Base-by-base conservation (phyloP, 2,888 invertebrate species). In the Cephonodes hylas region DNA sequence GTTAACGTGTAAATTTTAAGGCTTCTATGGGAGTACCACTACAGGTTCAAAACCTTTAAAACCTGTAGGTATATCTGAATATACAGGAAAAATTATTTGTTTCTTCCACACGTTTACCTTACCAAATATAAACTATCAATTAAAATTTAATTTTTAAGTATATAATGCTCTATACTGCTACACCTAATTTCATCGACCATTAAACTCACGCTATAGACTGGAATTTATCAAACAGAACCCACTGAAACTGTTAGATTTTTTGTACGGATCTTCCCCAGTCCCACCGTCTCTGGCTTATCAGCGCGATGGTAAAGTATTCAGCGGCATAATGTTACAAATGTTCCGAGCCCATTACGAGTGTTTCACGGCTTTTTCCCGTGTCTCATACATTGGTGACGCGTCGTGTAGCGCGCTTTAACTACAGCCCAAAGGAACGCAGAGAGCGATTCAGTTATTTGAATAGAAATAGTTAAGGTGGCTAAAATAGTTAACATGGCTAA, bases 281-380 rank as follows among this genome's bases (percentile, higher is more conserved):
- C 7, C 13, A 20, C 38, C 22, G 20, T 38, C 18, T 58, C 46
- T 23, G 23, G 58, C 31, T 45, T 45, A 34, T 53, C 44, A 79
- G 66, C 69, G 65, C 65, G 75, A 74, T 73, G 73, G 74, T 74
- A 77, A 83, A 74, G 63, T 71, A 81, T 81, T 74, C 79, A 46
- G 66, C 75, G 74, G 87, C 85, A 88, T 88, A 88, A 89, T 86
- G 77, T 78, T 83, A 88, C 89, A 89, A 88, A 88, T 89, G 89
- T 89, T 83, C 79, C 74, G 75, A 71, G 75, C 77, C 86, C 84
- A 88, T 89, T 88, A 89, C 88, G 53, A 82, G 68, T 70, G 72
- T 81, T 88, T 89, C 89, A 87, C 88, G 83, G 84, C 83, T 88
- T 89, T 89, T 89, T 89, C 83, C 71, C 69, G 75, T 69, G 71